Evolutionary conservation across 2,888 invertebrate species (phyloP), one percentile per base, ranked within the genome.

Genomic region (Muschampia plurimacula): DNA sequence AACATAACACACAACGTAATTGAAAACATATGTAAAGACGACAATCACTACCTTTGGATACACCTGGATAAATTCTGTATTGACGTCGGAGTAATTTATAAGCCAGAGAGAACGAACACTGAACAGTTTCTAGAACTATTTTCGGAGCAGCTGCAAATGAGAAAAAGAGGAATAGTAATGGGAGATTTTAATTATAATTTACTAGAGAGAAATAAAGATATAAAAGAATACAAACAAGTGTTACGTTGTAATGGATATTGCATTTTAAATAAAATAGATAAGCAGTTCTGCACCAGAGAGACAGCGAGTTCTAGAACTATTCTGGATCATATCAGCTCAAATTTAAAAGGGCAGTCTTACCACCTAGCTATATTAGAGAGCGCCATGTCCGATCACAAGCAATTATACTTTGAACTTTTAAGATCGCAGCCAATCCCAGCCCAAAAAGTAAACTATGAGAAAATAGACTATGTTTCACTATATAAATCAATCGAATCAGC

Each of bases 341-440:
- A 57, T 57, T 2, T 57, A 57, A 57, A 22, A 15, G 22, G 28
- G 2, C 28, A 57, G 8, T 28, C 10, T 10, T 57, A 57, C 28
- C 57, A 57, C 12, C 57, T 57, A 28, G 57, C 57, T 12, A 9
- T 57, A 57, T 4, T 57, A 28, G 57, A 57, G 6, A 57, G 57
- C 15, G 57, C 10, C 15, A 55, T 55, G 55, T 55, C 22, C 7
- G 10, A 57, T 49, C 78, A 76, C 41, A 77, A 77, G 32, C 74
- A 78, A 62, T 67, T 77, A n/a, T 74, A 76, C 39, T 46, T 75
- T 6, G 77, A 75, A 64, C 32, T 77, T 8, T 52, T 72, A n/a
- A 73, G 75, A 57, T 12, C 44, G 8, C 46, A 22, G 6, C 57
- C 57, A 15, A 10, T 57, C 10, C 13, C 22, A 57, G 28, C 10